These are phyloP conservation scores for Congeria kusceri DNA, from an alignment of 2,888 invertebrate species.

Conservation along the genomic window DNA sequence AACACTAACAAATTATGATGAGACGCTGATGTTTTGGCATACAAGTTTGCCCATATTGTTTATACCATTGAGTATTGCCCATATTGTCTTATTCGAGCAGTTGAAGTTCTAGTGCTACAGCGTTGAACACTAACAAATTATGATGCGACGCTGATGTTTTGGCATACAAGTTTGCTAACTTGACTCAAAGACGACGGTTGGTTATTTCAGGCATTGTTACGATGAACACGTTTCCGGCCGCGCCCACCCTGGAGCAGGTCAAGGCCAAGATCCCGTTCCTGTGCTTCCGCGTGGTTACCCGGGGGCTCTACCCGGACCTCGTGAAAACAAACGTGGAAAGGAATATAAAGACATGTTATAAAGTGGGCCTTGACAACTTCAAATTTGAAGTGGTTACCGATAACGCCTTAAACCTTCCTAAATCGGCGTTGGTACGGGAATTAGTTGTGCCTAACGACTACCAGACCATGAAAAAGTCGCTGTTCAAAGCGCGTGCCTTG, in stretches of 20 bases:
- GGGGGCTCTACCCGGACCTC: slow-evolving; percentile 61
- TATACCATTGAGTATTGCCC: too few relatives aligned
- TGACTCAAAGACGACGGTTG: too few relatives aligned
- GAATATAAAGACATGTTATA: slow-evolving; percentile 62
- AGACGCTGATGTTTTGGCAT: too few relatives aligned
- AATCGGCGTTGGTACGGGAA: slow-evolving; percentile 54
- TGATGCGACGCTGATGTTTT: too few relatives aligned
- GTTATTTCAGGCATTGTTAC: slow-evolving; percentile 57
- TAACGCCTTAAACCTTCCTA: slow-evolving; percentile 54
- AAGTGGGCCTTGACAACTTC: slow-evolving; percentile 65
- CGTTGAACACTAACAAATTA: too few relatives aligned
- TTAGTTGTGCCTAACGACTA: slow-evolving; percentile 61
- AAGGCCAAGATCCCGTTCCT: slow-evolving; percentile 63
- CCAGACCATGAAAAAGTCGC: slow-evolving; percentile 51
- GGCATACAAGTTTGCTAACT: too few relatives aligned
- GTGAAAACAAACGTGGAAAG: slow-evolving; percentile 56
- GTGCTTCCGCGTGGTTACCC: slow-evolving; percentile 67
- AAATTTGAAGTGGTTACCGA: slow-evolving; percentile 70
- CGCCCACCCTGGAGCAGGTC: slow-evolving; percentile 46
- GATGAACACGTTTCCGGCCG: slow-evolving; percentile 54
- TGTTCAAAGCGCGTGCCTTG: slow-evolving; percentile 68
- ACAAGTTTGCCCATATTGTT: too few relatives aligned
- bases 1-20: too few relatives aligned
- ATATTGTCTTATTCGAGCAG: too few relatives aligned
- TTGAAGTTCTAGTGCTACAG: too few relatives aligned